phyloP scores from a whole-genome alignment of 2,888 invertebrate genomes.

The Pollenia angustigena region DNA sequence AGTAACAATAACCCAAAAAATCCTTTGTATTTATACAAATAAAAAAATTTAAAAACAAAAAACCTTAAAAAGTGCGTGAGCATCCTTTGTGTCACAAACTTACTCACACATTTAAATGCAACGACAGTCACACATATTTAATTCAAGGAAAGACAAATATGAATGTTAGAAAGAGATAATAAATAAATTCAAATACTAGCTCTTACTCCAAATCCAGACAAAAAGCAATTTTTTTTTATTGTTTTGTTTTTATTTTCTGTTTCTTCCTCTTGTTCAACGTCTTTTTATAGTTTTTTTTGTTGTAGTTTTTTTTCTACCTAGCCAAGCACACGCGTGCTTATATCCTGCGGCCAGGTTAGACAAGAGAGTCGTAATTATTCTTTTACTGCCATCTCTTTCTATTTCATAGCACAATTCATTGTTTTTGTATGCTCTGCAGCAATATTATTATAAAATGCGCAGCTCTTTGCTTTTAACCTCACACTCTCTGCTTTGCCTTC shows the following conservation, averaged over 20 bases:
- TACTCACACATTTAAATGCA: slow-evolving; percentile 3
- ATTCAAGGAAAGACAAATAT: slow-evolving; percentile 69
- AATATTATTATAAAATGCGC: slow-evolving; percentile 73
- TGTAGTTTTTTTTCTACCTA: slow-evolving; percentile 20
- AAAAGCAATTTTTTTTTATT: slow-evolving; percentile 40
- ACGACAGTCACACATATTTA: not conserved
- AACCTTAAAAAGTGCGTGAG: slow-evolving; percentile 63
- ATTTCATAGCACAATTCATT: slow-evolving; percentile 15
- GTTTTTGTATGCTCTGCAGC: slow-evolving; percentile 48
- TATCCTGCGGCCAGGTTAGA: slow-evolving; percentile 67
- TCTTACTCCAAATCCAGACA: slow-evolving; percentile 43
- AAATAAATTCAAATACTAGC: slow-evolving; percentile 39
- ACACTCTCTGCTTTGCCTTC: slow-evolving; percentile 76
- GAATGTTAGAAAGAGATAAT: slow-evolving; percentile 69
- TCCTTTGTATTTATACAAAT: slow-evolving; percentile 65
- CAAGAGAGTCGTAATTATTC: slow-evolving; percentile 45
- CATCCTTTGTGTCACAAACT: slow-evolving; percentile 63
- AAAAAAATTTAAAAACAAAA: not conserved
- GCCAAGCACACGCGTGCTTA: slow-evolving; percentile 68
- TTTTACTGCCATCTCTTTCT: slow-evolving; percentile 58
- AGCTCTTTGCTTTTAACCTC: slow-evolving; percentile 61
- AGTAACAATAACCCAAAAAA: slow-evolving; percentile 39
- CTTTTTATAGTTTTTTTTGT: not conserved
- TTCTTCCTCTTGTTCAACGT: slow-evolving; percentile 13
- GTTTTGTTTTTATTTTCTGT: slow-evolving; percentile 32